Evolutionary conservation across 2,113 vertebrate species (phyloP), one percentile per base, ranked within the genome.

Genomic region (Ptilorrhoa leucosticta): DNA sequence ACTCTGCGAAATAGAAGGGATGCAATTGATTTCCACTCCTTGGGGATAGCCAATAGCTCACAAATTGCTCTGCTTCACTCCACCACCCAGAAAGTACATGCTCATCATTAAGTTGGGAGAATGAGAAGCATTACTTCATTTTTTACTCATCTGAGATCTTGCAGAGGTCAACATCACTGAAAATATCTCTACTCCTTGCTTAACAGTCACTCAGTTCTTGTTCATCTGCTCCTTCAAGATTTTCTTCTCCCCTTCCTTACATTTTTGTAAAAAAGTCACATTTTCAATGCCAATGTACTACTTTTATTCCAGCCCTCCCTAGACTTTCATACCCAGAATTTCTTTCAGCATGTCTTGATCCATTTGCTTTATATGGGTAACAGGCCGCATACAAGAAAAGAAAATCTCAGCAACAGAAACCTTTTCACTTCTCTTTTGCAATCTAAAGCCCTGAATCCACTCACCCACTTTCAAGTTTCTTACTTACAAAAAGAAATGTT

Each of bases 1-100:
- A 85, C 30, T 48, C 53, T 68, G 11, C 37, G 56, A 69, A 94
- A 93, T 77, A 50, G 68, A 73, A 85, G 39, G 63, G 60, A 80
- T 88, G 51, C 50, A 94, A 95, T 42, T 91, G 84, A 96, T 93
- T 96, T 89, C 66, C 66, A 76, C 45, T 95, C 75, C 73, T 83
- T 8, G 2, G 57, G 53, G 75, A 94, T 22, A 95, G 87, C 70
- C 81, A 85, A 66, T 57, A 95, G 69, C 57, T 89, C 66, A 80
- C 45, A 94, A 93, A 96, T 95, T 89, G 82, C 66, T 93, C 73
- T 60, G 61, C 66, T 80, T 96, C 91, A 44, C 57, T 92, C 56
- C 18, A 93, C 61, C 54, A 48, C 70, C 89, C 42, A 48, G 37
- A 76, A 85, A 79, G 61, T 44, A 89, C 58, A 42, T 22, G 70